A percentile compares a stretch with the other conserved stretches of the same genome.
phyloP scores from a whole-genome alignment of 2,797 vertebrate genomes.

The Babyrousa celebensis region DNA sequence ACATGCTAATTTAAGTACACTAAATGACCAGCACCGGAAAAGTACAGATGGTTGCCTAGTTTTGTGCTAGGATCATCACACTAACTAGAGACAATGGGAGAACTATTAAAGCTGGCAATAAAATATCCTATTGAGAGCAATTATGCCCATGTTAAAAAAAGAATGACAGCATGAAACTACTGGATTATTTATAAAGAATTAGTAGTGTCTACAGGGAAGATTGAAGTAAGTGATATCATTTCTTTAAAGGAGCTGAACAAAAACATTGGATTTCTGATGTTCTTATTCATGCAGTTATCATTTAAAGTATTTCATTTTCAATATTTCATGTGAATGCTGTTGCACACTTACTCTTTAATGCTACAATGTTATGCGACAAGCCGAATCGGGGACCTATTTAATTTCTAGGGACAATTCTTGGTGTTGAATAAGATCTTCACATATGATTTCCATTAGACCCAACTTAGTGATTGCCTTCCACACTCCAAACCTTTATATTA shows the following conservation, averaged over 20 bases:
- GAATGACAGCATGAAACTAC: neutral
- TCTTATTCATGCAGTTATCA: slow-evolving; percentile 63
- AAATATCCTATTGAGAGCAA: neutral
- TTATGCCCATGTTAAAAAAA: slow-evolving; percentile 10
- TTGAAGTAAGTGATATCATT: neutral
- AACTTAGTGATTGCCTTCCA: neutral
- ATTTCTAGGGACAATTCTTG: neutral
- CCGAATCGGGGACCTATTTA: slow-evolving; percentile 22
- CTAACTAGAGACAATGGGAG: neutral
- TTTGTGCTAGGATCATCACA: neutral
- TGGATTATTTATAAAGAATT: slow-evolving; percentile 33
- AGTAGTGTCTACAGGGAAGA: neutral
- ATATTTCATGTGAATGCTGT: slow-evolving; percentile 49
- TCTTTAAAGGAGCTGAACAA: neutral
- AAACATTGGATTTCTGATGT: neutral
- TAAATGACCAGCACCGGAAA: neutral
- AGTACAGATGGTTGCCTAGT: neutral
- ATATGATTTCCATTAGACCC: slow-evolving; percentile 1
- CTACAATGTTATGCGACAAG: neutral
- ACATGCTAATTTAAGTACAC: slow-evolving; percentile 23
- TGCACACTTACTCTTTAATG: neutral
- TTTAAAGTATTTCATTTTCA: slow-evolving; percentile 59
- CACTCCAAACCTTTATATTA: slow-evolving; percentile 17
- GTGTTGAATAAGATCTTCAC: slow-evolving; percentile 22
- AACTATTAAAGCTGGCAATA: neutral